Evolutionary conservation across 2,113 vertebrate genomes (phyloP), one percentile per base, ranked within the genome.

Genomic region (Alligator mississippiensis): DNA sequence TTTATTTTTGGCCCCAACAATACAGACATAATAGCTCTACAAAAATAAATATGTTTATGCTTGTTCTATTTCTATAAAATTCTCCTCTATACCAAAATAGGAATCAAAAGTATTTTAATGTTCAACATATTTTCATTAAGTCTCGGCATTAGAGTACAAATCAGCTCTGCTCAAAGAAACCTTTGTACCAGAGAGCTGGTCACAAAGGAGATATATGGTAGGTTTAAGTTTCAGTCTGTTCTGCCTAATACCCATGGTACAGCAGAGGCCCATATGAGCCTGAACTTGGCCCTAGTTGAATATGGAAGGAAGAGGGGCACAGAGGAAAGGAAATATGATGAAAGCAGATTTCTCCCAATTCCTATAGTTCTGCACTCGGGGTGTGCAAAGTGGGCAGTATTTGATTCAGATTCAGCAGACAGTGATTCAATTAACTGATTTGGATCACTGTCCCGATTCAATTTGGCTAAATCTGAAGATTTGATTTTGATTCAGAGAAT

Each of bases 1-100:
- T 94, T 94, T 89, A 84, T 94, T 92, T 94, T 87, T 77, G 90
- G 74, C 70, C 75, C 66, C 77, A 86, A 80, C 78, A 96, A 80
- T 91, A 89, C 80, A 93, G 85, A 59, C 61, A 62, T 15, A n/a
- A 57, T 55, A 57, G 82, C 59, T 86, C 84, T 62, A 78, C 78
- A 86, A 61, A 95, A 92, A 93, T 68, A 94, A 61, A 72, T 77
- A 80, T 1, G 0, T 68, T 28, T 66, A 79, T 57, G 61, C 25
- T 64, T 77, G 17, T 70, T 80, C 70, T 14, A 75, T 55, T 68
- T 77, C 89, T 93, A 93, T 61, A 85, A 82, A 80, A 75, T 66
- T 93, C 92, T 94, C 38, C 55, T 88, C 89, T 80, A 30, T 57
- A 7, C 24, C 80, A 79, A 89, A 85, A n/a, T 64, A 90, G 94